Conservation (phyloP, 2,888 invertebrate species). For the Matsumyia berberina region DNA sequence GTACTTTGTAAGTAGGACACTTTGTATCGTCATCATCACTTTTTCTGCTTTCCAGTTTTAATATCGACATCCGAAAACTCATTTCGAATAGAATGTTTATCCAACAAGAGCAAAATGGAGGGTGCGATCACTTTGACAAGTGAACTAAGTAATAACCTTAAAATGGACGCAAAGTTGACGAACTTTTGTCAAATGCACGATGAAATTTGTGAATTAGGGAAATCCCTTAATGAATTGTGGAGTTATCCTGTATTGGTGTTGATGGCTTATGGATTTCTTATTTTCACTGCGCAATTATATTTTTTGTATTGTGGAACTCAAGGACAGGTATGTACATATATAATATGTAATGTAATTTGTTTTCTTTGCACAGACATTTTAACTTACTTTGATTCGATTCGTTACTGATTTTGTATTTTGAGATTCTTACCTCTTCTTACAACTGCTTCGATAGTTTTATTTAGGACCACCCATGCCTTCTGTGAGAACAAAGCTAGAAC, state of each 20-base stretch:
- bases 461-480: too few relatives aligned
- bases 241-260: conserved; percentile 83
- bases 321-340: conserved; percentile 78
- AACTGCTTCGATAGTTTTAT: too few relatives aligned
- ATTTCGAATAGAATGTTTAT: conserved; percentile 31
- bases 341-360: background rate
- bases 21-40: too few relatives aligned
- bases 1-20: background rate
- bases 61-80: conserved; percentile 57
- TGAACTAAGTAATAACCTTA: conserved; percentile 80
- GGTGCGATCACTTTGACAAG: conserved; percentile 66
- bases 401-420: too few relatives aligned
- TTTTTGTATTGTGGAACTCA: conserved; percentile 83
- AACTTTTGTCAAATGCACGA: conserved; percentile 84
- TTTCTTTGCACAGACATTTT: too few relatives aligned
- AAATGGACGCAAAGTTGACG: conserved; percentile 83
- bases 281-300: conserved; percentile 84
- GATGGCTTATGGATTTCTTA: conserved; percentile 84
- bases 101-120: conserved; percentile 25
- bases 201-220: conserved; percentile 84
- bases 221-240: conserved; percentile 83
- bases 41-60: conserved; percentile 29
- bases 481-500: too few relatives aligned
- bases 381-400: too few relatives aligned
- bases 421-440: too few relatives aligned